Evolutionary conservation across 2,888 invertebrate species (phyloP), one percentile per base, ranked within the genome.

Genomic region (Cecidostiba fungosa): DNA sequence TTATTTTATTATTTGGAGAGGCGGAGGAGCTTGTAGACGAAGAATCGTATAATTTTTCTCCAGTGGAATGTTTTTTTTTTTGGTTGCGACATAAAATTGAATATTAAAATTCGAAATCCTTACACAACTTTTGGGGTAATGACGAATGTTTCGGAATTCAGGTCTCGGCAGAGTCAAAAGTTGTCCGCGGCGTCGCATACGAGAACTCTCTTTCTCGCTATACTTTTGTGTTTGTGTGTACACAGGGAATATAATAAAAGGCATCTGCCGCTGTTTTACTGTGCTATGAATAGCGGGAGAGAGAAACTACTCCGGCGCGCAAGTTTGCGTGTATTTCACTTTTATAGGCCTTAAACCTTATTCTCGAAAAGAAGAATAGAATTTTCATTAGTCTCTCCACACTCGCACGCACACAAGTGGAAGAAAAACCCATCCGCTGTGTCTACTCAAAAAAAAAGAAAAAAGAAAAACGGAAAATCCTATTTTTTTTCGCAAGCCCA

Each of bases 351-450:
- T 66, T 66, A 26, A 66, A 66, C 26, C 66, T 66, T 66, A 26
- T 66, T 66, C 66, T 66, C 66, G 14, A 66, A 66, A 66, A 66
- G 66, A 66, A 66, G 66, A 66, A 66, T 29, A 66, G 66, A 66
- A 66, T 66, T 66, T 66, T 66, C 66, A 66, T 66, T 66, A 66
- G 66, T 66, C 14, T 26, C 54, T 59, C n/a, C n/a, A 5, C 54
- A n/a, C 6, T 5, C 50, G 19, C 12, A n/a, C n/a, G 5, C 50
- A 50, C n/a, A n/a, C n/a, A 50, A 5, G 54, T 4, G 54, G n/a
- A n/a, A 50, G 47, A 6, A 50, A 50, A 50, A 50, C 50, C 16
- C 50, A n/a, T 59, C 54, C 23, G n/a, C 10, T 4, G 6, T 8
- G 23, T n/a, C 54, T 8, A 59, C 23, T 23, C n/a, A 6, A 23